Conservation (phyloP, 2,888 invertebrate species). For the Ochropleura plecta region DNA sequence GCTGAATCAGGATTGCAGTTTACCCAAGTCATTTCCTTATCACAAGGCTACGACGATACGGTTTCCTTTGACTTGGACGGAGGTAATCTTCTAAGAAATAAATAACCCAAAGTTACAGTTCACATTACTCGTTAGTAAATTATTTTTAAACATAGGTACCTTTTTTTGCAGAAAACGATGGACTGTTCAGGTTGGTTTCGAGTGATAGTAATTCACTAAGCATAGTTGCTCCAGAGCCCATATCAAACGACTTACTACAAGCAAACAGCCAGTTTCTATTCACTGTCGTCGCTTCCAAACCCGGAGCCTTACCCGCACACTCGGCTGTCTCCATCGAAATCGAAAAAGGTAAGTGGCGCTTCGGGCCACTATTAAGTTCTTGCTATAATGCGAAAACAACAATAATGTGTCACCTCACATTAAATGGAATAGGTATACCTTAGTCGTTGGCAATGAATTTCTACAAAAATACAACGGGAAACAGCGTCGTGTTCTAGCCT, state of each 20-base stretch:
- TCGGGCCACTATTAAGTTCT: background rate
- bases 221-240: conserved; percentile 37
- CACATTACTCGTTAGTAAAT: background rate
- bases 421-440: background rate
- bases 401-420: background rate
- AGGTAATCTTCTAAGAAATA: conserved; percentile 65
- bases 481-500: background rate
- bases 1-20: conserved; percentile 68
- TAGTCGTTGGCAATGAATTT: background rate
- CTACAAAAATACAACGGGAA: background rate
- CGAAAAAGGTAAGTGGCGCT: conserved; percentile 68
- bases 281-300: conserved; percentile 67
- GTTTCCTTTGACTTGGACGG: conserved; percentile 74
- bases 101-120: conserved; percentile 16
- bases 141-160: too few relatives aligned
- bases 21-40: conserved; percentile 69
- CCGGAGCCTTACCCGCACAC: conserved; percentile 56
- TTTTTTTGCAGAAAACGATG: conserved; percentile 63
- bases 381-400: conserved; percentile 62
- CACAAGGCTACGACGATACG: conserved; percentile 73
- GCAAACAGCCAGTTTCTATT: conserved; percentile 68
- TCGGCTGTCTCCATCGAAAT: conserved; percentile 58
- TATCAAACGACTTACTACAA: conserved; percentile 66
- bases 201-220: conserved; percentile 45
- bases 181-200: conserved; percentile 61